Percentiles rank a stretch among this genome's conserved stretches.
These are phyloP conservation scores for Kobus ellipsiprymnus DNA, from an alignment of 2,113 vertebrate genomes.

Conservation along the genomic window DNA sequence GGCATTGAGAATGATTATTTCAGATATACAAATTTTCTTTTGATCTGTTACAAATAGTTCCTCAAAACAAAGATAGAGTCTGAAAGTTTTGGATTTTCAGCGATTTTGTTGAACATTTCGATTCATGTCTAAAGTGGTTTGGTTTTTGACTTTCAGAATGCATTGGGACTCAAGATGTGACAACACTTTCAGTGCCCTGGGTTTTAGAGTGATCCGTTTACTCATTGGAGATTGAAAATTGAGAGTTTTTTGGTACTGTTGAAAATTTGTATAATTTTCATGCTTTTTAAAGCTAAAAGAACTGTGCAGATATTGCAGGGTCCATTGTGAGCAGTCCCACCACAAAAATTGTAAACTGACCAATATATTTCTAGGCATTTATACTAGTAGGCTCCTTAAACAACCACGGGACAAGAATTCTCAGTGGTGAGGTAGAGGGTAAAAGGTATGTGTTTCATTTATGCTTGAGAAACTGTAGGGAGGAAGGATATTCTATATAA, in stretches of 20 bases:
- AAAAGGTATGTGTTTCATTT: not conserved
- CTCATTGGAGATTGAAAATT: not conserved
- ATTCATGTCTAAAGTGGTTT: not conserved
- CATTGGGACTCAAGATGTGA: not conserved
- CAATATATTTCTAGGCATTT: not conserved
- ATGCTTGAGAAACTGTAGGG: not conserved
- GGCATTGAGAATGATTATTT: not conserved
- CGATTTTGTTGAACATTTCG: not conserved
- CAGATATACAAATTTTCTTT: not conserved
- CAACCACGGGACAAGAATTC: not conserved
- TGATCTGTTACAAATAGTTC: not conserved
- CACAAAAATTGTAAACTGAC: not conserved
- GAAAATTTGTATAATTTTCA: not conserved
- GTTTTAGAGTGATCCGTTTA: not conserved
- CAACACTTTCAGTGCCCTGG: not conserved
- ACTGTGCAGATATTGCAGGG: not conserved
- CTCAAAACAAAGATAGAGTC: not conserved
- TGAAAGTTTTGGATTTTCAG: not conserved
- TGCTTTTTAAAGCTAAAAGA: conserved; percentile 17
- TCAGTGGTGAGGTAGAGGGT: not conserved
- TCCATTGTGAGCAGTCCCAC: not conserved
- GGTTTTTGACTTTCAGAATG: not conserved
- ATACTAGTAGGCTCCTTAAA: not conserved
- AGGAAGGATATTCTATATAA: not conserved
- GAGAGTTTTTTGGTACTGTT: not conserved